Evolutionary conservation across 2,888 invertebrate genomes (phyloP).

Genomic region (Caenorhabditis sp.): DNA sequence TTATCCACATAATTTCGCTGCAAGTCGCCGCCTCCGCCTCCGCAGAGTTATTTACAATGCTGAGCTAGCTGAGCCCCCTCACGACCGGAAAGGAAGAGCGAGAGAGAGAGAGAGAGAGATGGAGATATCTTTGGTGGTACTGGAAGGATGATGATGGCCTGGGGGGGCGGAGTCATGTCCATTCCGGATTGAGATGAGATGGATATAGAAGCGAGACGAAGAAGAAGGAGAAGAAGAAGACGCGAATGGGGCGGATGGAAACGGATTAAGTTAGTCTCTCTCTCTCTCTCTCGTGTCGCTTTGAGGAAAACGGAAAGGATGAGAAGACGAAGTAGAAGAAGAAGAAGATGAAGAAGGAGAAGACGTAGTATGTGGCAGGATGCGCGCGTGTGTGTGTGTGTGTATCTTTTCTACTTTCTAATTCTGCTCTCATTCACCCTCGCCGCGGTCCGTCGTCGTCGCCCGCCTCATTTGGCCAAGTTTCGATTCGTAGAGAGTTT

Average conservation of each 20-base stretch:
- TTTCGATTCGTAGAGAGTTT: background rate
- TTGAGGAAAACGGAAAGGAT: background rate
- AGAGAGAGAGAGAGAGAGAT: slow-evolving; percentile 7
- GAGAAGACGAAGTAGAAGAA: no score
- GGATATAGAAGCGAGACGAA: slow-evolving; percentile 7
- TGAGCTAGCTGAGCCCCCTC: no score
- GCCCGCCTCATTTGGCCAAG: background rate
- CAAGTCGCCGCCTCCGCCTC: background rate
- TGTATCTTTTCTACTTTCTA: slow-evolving; percentile 42
- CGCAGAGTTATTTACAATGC: slow-evolving; percentile 4
- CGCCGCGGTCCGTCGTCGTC: background rate
- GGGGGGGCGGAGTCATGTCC: background rate
- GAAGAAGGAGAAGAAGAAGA: no score
- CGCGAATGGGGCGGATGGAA: slow-evolving; percentile 49
- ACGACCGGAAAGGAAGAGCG: slow-evolving; percentile 2
- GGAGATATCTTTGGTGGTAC: no score
- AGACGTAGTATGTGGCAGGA: background rate
- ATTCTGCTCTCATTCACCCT: slow-evolving; percentile 22
- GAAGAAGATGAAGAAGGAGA: no score
- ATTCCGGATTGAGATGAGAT: background rate
- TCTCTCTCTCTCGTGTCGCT: slow-evolving; percentile 10
- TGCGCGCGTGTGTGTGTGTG: slow-evolving; percentile 6
- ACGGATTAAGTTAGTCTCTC: slow-evolving; percentile 63
- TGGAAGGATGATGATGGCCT: background rate
- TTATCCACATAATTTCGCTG: slow-evolving; percentile 1